Conservation (phyloP, 2,113 vertebrate genomes). For the Chaenogobius annularis region DNA sequence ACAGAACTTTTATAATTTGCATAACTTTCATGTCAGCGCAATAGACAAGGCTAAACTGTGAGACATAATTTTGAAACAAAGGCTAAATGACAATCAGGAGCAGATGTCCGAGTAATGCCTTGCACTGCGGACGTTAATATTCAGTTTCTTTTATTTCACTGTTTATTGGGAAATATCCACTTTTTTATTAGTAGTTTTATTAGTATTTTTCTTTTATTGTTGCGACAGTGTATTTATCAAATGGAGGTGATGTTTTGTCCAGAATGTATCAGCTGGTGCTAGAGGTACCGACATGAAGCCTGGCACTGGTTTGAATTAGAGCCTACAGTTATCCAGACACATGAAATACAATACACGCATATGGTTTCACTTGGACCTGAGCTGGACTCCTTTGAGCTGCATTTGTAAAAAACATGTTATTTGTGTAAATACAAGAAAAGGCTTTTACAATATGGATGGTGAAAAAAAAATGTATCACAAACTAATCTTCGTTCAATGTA, state of each 20-base stretch:
- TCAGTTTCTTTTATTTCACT: neutral
- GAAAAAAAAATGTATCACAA: neutral
- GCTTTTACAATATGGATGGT: neutral
- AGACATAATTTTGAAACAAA: constrained; percentile 56
- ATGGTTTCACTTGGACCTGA: constrained; percentile 67
- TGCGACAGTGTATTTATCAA: constrained; percentile 45
- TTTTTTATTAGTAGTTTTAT: neutral
- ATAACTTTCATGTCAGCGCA: constrained; percentile 53
- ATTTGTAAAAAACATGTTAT: constrained; percentile 26
- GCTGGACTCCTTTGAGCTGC: constrained; percentile 35
- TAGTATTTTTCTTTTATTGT: too few species aligned
- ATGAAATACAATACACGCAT: constrained; percentile 55
- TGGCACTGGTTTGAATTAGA: constrained; percentile 74
- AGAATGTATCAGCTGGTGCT: constrained; percentile 52
- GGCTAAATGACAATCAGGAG: constrained; percentile 54
- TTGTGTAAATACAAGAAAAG: constrained; percentile 22
- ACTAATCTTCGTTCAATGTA: neutral
- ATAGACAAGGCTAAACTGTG: constrained; percentile 38
- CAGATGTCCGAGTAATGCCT: constrained; percentile 64
- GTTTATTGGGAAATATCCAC: neutral
- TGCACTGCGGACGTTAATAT: constrained; percentile 27
- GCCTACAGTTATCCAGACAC: constrained; percentile 63
- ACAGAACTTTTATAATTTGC: constrained; percentile 50
- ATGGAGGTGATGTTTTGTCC: constrained; percentile 38
- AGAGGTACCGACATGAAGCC: constrained; percentile 51